Evolutionary conservation across 2,888 invertebrate genomes (phyloP).

Genomic region (Polyommatus icarus): DNA sequence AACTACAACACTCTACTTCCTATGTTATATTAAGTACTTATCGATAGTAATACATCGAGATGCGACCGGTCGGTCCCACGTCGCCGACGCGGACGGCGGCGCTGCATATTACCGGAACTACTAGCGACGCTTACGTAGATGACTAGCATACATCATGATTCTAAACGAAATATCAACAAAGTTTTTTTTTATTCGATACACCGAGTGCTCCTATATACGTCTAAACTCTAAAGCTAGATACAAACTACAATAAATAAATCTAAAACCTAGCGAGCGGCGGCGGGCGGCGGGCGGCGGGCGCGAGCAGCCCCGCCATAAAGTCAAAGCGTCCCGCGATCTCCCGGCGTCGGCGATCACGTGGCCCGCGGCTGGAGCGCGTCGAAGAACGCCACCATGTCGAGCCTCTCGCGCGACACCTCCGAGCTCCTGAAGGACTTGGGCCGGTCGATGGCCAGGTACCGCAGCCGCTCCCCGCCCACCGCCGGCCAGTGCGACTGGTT

Average conservation of each 20-base stretch:
- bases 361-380: slow-evolving; percentile 45
- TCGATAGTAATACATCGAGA: neutral
- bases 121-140: neutral
- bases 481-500: slow-evolving; percentile 51
- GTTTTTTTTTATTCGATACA: neutral
- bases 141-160: slow-evolving; percentile 5
- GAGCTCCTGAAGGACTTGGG: slow-evolving; percentile 43
- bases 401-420: slow-evolving; percentile 46
- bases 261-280: neutral
- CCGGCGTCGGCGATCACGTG: slow-evolving; percentile 38
- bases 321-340: neutral
- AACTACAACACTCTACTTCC: neutral
- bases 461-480: slow-evolving; percentile 40
- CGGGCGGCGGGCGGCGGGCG: neutral
- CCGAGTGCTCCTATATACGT: neutral
- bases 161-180: neutral
- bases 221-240: neutral
- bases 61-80: neutral
- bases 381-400: slow-evolving; percentile 53
- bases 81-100: neutral
- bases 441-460: slow-evolving; percentile 52
- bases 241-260: neutral
- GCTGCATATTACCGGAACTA: neutral
- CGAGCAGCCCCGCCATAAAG: neutral
- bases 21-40: slow-evolving; percentile 18